Conservation (phyloP, 2,888 invertebrate species). For the Plagiodera versicolora region DNA sequence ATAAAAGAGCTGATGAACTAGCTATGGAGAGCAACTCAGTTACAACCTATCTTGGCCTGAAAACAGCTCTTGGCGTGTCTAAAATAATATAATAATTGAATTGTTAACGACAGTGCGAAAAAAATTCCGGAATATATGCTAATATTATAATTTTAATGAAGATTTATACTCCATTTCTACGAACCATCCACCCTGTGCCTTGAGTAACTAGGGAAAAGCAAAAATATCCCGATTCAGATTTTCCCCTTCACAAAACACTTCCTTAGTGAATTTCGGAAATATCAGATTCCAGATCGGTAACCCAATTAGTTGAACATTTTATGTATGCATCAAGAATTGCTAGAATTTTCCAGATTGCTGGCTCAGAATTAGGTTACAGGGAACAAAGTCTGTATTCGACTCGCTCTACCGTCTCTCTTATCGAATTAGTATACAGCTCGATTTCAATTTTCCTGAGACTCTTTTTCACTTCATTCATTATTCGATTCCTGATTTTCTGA, state of each 20-base stretch:
- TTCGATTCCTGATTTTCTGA: background rate
- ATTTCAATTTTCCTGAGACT: conserved; percentile 16
- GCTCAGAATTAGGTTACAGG: conserved; percentile 15
- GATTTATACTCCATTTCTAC: too few species aligned
- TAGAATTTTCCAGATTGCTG: conserved; percentile 14
- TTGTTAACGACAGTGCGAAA: too few species aligned
- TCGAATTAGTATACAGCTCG: conserved; percentile 23
- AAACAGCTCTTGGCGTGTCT: too few species aligned
- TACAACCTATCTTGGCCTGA: too few species aligned
- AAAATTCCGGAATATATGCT: too few species aligned
- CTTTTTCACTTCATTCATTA: background rate
- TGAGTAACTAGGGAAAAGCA: too few species aligned
- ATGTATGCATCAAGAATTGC: conserved; percentile 24
- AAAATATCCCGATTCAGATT: background rate
- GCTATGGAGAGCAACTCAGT: too few species aligned
- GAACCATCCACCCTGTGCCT: too few species aligned
- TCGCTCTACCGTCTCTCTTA: conserved; percentile 16
- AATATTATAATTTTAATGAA: too few species aligned
- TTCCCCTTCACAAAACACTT: background rate
- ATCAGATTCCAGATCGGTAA: conserved; percentile 17
- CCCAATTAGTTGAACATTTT: conserved; percentile 24
- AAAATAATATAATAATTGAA: too few species aligned
- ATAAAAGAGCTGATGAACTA: too few species aligned
- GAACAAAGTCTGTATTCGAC: conserved; percentile 18
- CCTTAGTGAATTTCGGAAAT: background rate